Conservation (phyloP, 1,140 invertebrate genomes). For the Drosophila teissieri region DNA sequence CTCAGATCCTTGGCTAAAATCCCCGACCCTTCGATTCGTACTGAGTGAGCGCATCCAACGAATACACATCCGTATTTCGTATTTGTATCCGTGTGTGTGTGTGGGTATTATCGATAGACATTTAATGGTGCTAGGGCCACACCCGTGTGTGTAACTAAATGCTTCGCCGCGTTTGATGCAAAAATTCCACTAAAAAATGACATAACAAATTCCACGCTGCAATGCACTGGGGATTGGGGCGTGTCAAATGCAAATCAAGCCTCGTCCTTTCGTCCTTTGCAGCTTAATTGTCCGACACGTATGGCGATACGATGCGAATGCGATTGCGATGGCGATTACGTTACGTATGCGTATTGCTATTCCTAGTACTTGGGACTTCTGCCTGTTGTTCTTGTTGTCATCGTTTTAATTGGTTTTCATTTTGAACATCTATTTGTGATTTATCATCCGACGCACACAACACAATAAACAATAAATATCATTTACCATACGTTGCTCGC, state of each 20-base stretch:
- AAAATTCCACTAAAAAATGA: constrained; percentile 51
- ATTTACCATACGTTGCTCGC: constrained; percentile 34
- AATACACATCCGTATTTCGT: constrained; percentile 32
- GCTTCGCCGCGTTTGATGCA: constrained; percentile 32
- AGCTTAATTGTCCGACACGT: constrained; percentile 58
- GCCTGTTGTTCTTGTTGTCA: constrained; percentile 41
- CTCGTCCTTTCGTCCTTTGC: constrained; percentile 23
- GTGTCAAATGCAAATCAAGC: constrained; percentile 57
- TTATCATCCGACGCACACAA: constrained; percentile 70
- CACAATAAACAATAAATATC: constrained; percentile 57
- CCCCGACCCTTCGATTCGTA: constrained; percentile 19
- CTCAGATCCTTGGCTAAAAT: constrained; percentile 41
- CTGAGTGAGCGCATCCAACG: constrained; percentile 43
- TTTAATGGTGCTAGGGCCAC: constrained; percentile 44
- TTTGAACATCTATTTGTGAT: constrained; percentile 75
- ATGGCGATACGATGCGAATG: constrained; percentile 24
- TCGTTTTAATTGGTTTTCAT: constrained; percentile 68
- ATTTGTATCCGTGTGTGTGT: constrained; percentile 10
- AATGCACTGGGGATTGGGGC: constrained; percentile 39
- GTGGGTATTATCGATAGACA: constrained; percentile 54
- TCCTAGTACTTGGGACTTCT: constrained; percentile 37
- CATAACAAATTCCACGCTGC: constrained; percentile 49
- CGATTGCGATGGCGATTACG: constrained; percentile 37
- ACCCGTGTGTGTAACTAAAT: constrained; percentile 42
- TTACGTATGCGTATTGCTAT: constrained; percentile 34